phyloP scores from a whole-genome alignment of 2,888 invertebrate genomes.

The Orthosia incerta region DNA sequence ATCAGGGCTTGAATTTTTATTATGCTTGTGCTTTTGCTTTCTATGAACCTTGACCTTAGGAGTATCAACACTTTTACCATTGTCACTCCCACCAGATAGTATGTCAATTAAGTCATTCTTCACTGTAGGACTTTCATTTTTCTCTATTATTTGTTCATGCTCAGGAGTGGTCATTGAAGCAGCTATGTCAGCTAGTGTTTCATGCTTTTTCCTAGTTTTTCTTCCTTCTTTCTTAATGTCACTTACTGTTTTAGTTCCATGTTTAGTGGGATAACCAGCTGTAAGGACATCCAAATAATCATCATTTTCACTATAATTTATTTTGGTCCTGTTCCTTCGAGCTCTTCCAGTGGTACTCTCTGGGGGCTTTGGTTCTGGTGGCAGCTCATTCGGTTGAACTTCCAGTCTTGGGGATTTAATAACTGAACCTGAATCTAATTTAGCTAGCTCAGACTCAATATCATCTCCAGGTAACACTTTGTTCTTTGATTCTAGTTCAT shows the following conservation, averaged over 20 bases:
- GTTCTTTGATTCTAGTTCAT: constrained; percentile 74
- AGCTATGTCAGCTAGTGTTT: constrained; percentile 71
- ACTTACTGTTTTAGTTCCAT: constrained; percentile 82
- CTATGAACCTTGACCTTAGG: constrained; percentile 78
- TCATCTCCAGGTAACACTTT: constrained; percentile 77
- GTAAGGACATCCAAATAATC: constrained; percentile 88
- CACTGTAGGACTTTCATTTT: constrained; percentile 76
- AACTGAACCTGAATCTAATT: constrained; percentile 79
- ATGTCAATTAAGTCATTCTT: constrained; percentile 83
- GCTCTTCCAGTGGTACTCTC: constrained; percentile 83
- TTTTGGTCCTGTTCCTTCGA: constrained; percentile 87
- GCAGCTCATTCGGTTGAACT: constrained; percentile 80
- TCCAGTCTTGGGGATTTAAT: constrained; percentile 80
- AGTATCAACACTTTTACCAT: constrained; percentile 75
- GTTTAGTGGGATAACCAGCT: constrained; percentile 81
- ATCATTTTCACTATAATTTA: constrained; percentile 91
- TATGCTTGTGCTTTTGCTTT: constrained; percentile 81
- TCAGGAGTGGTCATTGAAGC: constrained; percentile 70
- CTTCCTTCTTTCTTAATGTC: constrained; percentile 86
- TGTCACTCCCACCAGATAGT: constrained; percentile 79
- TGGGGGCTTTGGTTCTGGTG: constrained; percentile 86
- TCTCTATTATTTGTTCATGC: constrained; percentile 72
- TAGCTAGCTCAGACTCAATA: constrained; percentile 84
- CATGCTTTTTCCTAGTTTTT: constrained; percentile 83
- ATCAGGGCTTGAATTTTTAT: constrained; percentile 80